A percentile compares a stretch with the other conserved stretches of the same genome.
These are phyloP conservation scores for Pogonomyrmex californicus DNA, from an alignment of 1,140 invertebrate species.

Conservation along the genomic window DNA sequence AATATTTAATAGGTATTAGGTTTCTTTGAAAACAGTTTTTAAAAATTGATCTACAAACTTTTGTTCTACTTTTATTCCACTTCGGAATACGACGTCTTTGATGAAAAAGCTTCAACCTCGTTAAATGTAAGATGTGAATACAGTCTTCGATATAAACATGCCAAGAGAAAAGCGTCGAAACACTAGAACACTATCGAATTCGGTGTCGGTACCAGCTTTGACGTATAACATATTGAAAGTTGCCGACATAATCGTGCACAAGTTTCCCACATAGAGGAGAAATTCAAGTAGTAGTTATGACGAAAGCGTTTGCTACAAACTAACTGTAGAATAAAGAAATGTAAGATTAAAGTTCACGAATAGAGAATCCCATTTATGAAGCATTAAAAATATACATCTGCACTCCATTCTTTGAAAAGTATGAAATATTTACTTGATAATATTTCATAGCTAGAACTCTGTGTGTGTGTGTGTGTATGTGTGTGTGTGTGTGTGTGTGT, in stretches of 20 bases:
- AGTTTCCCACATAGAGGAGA: constrained; percentile 12
- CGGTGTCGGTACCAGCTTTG: not conserved
- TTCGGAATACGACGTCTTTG: no score
- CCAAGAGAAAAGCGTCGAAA: not conserved
- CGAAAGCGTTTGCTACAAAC: not conserved
- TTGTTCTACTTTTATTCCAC: not conserved
- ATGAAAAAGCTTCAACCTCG: not conserved
- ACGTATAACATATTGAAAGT: constrained; percentile 22
- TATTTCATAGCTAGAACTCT: constrained; percentile 9
- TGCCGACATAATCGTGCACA: constrained; percentile 37
- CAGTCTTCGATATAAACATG: not conserved
- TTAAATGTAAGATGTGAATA: constrained; percentile 24
- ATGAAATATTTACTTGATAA: not conserved
- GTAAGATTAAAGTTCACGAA: not conserved
- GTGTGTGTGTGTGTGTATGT: no score
- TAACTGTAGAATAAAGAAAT: constrained; percentile 3
- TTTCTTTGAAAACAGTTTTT: not conserved
- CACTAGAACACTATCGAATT: not conserved
- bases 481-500: no score
- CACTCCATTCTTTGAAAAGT: not conserved
- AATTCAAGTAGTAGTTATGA: constrained; percentile 13
- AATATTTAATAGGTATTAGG: not conserved
- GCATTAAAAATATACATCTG: not conserved
- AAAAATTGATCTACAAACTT: not conserved
- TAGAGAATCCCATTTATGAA: not conserved